Percentiles rank a stretch among this genome's conserved stretches.
Conservation (phyloP, 2,113 vertebrate genomes). For the Sinocyclocheilus grahami region DNA sequence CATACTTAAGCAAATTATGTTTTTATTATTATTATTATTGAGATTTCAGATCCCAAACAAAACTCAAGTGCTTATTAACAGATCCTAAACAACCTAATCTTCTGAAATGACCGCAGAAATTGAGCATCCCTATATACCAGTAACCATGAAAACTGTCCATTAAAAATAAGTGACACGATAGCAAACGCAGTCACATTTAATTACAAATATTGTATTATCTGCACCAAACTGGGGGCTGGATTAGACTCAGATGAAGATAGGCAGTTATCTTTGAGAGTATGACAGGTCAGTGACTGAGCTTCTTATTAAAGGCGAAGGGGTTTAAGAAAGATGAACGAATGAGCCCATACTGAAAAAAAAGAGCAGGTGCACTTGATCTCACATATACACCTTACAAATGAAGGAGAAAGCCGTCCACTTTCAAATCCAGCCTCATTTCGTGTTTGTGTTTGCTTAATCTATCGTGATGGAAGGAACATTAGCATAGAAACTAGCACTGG, state of each 20-base stretch:
- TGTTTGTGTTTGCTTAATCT: slow-evolving; percentile 34
- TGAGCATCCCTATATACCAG: not conserved
- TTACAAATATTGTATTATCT: slow-evolving; percentile 58
- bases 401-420: slow-evolving; percentile 4
- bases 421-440: slow-evolving; percentile 33
- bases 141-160: not conserved
- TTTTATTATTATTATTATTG: not conserved
- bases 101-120: not conserved
- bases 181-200: slow-evolving; percentile 44
- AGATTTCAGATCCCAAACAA: not conserved
- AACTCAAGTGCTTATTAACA: not conserved
- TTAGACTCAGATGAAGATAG: slow-evolving; percentile 45
- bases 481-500: slow-evolving; percentile 38
- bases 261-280: slow-evolving; percentile 47
- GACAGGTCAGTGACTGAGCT: slow-evolving; percentile 58
- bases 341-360: slow-evolving; percentile 40
- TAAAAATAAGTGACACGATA: slow-evolving; percentile 12
- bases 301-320: slow-evolving; percentile 44
- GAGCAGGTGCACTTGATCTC: slow-evolving; percentile 37
- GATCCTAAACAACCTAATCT: not conserved
- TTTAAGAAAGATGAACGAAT: slow-evolving; percentile 38
- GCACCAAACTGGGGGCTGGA: slow-evolving; percentile 42
- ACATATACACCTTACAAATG: slow-evolving; percentile 35
- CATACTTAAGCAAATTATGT: not conserved
- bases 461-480: slow-evolving; percentile 39